A percentile compares a stretch with the other conserved stretches of the same genome.
phyloP scores from a whole-genome alignment of 30 jellyfish, hydroid and myxozoan species.

The Chironex yamaguchii region DNA sequence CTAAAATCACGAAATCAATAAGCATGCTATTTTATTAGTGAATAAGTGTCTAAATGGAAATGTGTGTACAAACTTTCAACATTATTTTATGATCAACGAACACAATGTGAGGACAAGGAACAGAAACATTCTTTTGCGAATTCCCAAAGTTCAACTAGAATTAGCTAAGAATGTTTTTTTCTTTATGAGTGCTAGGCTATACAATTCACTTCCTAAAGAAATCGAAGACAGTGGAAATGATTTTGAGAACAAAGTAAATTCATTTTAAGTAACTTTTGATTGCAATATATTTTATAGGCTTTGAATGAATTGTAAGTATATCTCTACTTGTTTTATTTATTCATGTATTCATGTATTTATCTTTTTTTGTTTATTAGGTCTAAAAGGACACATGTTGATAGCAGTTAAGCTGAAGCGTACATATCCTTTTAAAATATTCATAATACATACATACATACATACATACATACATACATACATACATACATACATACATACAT shows the following conservation, averaged over 20 bases:
- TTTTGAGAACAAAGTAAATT: background rate
- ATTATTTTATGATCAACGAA: slow-evolving; percentile 50
- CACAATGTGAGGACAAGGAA: slow-evolving; percentile 57
- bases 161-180: slow-evolving; percentile 66
- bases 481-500: too few relatives aligned
- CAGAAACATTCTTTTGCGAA: slow-evolving; percentile 39
- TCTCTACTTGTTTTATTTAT: too few relatives aligned
- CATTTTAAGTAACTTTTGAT: too few relatives aligned
- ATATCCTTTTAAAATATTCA: too few relatives aligned
- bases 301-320: too few relatives aligned
- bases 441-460: too few relatives aligned
- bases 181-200: slow-evolving; percentile 75
- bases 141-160: slow-evolving; percentile 66
- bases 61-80: slow-evolving; percentile 61
- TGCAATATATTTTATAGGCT: too few relatives aligned
- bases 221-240: slow-evolving; percentile 38
- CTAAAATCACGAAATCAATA: slow-evolving; percentile 52
- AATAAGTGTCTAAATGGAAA: slow-evolving; percentile 39
- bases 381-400: too few relatives aligned
- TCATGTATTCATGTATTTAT: too few relatives aligned
- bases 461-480: too few relatives aligned
- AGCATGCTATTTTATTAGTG: slow-evolving; percentile 55
- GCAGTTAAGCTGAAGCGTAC: too few relatives aligned
- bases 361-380: too few relatives aligned
- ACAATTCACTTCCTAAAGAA: slow-evolving; percentile 60